Conservation (phyloP, 2,888 invertebrate genomes). For the Chironomus tentans region DNA sequence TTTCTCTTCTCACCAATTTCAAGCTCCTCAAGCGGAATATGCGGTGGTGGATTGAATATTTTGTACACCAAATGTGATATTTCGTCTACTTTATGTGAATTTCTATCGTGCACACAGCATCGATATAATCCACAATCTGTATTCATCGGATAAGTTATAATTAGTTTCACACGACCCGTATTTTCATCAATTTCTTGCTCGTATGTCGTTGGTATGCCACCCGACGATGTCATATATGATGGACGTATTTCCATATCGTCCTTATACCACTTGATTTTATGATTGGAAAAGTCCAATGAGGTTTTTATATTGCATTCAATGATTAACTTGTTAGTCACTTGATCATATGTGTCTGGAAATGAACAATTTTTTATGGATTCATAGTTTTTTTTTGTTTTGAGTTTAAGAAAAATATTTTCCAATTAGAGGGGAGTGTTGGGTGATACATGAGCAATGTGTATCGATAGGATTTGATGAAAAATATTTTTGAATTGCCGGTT, state of each 20-base stretch:
- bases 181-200: slow-evolving; percentile 12
- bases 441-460: no score
- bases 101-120: slow-evolving; percentile 6
- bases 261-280: slow-evolving; percentile 22
- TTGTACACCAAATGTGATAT: slow-evolving; percentile 23
- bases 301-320: slow-evolving; percentile 21
- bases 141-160: slow-evolving; percentile 18
- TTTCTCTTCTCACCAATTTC: slow-evolving; percentile 1
- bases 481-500: not conserved
- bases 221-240: not conserved
- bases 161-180: slow-evolving; percentile 4
- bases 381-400: not conserved
- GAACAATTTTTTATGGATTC: no score
- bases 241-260: slow-evolving; percentile 19
- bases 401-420: not conserved
- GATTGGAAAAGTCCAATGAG: slow-evolving; percentile 7
- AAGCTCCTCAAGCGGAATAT: not conserved
- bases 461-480: no score
- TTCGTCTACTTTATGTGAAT: slow-evolving; percentile 9
- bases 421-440: not conserved
- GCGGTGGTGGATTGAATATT: slow-evolving; percentile 20
- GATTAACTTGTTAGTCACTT: slow-evolving; percentile 16
- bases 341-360: slow-evolving; percentile 18
- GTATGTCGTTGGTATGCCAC: slow-evolving; percentile 21
- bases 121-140: slow-evolving; percentile 13